Evolutionary conservation across 2,888 invertebrate species (phyloP).

Genomic region (Cynaeus angustus): DNA sequence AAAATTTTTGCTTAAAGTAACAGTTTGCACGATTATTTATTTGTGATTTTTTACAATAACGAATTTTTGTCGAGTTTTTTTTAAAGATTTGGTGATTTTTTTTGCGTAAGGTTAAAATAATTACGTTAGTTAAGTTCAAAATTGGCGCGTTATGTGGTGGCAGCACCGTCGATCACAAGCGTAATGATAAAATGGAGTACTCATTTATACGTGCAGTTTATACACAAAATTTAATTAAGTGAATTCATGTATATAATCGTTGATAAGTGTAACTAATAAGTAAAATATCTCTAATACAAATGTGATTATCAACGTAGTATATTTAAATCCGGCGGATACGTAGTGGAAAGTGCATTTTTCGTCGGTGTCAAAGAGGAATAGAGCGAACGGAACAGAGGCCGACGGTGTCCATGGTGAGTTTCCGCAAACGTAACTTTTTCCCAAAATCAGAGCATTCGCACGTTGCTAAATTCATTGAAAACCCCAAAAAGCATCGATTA

Average conservation of each 20-base stretch:
- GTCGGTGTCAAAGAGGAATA: conserved; percentile 50
- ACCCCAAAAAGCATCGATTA: conserved; percentile 17
- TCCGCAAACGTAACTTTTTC: conserved; percentile 49
- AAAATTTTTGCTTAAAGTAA: too few species aligned
- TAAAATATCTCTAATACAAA: conserved; percentile 58
- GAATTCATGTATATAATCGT: conserved; percentile 64
- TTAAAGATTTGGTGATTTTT: too few species aligned
- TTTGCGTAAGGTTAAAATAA: too few species aligned
- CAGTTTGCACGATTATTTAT: too few species aligned
- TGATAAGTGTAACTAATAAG: conserved; percentile 59
- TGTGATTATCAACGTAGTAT: conserved; percentile 58
- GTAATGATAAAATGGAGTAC: conserved; percentile 73
- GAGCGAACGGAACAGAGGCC: conserved; percentile 60
- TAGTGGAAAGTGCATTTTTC: conserved; percentile 57
- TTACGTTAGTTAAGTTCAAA: conserved; percentile 41
- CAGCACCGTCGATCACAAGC: conserved; percentile 67
- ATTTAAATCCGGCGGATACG: conserved; percentile 56
- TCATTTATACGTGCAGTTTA: conserved; percentile 71
- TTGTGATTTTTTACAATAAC: too few species aligned
- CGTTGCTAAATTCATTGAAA: not conserved
- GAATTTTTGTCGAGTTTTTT: too few species aligned
- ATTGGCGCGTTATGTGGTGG: conserved; percentile 49
- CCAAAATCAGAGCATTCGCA: not conserved
- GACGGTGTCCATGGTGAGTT: conserved; percentile 72
- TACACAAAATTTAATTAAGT: conserved; percentile 69